Evolutionary conservation across 2,113 vertebrate genomes (phyloP).

Genomic region (Falco punctatus): DNA sequence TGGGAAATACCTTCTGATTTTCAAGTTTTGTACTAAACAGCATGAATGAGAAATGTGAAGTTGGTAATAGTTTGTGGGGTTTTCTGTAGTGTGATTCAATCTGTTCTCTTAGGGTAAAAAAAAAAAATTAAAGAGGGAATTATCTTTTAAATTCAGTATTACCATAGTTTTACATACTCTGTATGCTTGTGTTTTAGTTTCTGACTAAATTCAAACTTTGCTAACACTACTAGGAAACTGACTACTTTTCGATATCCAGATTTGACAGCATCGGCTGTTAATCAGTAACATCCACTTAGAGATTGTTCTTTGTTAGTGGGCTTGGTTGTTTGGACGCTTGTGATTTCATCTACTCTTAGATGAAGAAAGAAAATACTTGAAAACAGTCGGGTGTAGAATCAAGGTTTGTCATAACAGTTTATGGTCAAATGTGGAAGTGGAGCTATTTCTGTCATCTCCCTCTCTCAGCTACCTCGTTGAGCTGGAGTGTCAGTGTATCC

Average conservation of each 20-base stretch:
- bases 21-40: neutral
- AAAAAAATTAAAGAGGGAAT: neutral
- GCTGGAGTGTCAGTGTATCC: fast-evolving
- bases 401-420: neutral
- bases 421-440: neutral
- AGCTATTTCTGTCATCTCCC: neutral
- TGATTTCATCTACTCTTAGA: neutral
- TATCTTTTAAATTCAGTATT: neutral
- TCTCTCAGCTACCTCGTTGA: neutral
- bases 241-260: neutral
- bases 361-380: neutral
- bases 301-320: neutral
- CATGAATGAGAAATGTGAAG: neutral
- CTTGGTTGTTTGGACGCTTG: neutral
- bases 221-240: neutral
- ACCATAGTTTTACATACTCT: neutral
- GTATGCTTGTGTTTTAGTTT: neutral
- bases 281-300: neutral
- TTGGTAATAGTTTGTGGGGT: fast-evolving
- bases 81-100: neutral
- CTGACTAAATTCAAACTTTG: neutral
- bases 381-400: neutral
- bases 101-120: neutral
- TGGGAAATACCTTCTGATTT: neutral
- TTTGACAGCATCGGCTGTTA: neutral